Conservation (phyloP, 2,888 invertebrate species). For the Drosophila kanekoi region DNA sequence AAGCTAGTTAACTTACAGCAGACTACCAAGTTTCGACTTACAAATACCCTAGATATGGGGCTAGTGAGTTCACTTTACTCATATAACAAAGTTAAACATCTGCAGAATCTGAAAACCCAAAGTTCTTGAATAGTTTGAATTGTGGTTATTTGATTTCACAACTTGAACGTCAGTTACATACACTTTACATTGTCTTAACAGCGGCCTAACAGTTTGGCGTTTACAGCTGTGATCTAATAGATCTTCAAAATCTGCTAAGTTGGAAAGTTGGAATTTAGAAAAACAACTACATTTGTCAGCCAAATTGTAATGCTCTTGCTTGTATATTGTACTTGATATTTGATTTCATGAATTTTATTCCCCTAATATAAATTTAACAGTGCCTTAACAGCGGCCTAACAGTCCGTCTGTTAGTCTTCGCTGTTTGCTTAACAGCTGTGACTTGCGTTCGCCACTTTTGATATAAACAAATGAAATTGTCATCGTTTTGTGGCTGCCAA, state of each 20-base stretch:
- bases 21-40: not conserved
- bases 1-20: constrained; percentile 1
- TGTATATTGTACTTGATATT: too few species aligned
- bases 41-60: constrained; percentile 4
- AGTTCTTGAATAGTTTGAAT: too few species aligned
- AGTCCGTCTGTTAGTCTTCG: constrained; percentile 11
- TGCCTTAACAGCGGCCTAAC: constrained; percentile 12
- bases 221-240: not conserved
- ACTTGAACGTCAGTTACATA: too few species aligned
- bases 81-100: too few species aligned
- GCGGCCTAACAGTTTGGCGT: constrained; percentile 12
- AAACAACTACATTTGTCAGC: too few species aligned
- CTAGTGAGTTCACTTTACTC: not conserved
- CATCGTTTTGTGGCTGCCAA: constrained; percentile 58
- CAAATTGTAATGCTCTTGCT: too few species aligned
- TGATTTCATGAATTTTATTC: too few species aligned
- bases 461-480: constrained; percentile 70
- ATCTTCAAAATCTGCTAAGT: too few species aligned
- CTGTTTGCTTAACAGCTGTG: constrained; percentile 19
- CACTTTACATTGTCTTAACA: constrained; percentile 13
- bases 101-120: too few species aligned
- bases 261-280: too few species aligned
- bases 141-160: too few species aligned
- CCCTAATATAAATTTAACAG: constrained; percentile 2
- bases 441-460: constrained; percentile 46